Base-by-base conservation (phyloP, 2,888 invertebrate species). In the Watsonalla cultraria region DNA sequence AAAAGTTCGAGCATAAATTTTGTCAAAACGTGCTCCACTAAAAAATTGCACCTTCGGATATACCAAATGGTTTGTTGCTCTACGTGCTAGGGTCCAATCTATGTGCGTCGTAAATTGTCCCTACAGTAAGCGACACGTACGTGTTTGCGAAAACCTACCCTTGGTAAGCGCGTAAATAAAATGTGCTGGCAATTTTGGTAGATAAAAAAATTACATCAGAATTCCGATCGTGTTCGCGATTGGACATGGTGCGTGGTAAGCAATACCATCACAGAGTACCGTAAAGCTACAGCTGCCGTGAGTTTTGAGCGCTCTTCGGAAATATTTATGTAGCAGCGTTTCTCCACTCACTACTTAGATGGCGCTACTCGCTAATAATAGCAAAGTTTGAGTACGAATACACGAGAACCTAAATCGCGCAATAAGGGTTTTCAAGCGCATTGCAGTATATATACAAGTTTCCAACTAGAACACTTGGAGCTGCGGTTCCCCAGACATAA, bases 51-150 rank as follows among this genome's bases (percentile, higher is more conserved):
- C 13, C 37, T 49, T 15, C 49, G 7, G 24, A 47, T 39, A 49
- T 11, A 42, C 42, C 42, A 11, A 42, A 42, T 42, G 42, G 55
- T 60, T 57, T 59, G 59, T 61, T 55, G 57, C 52, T 58, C 59
- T 56, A 66, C 65, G 65, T 65, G 65, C 59, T 52, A 60, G 62
- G 64, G 59, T 58, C 52, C 54, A 58, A 46, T 45, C 46, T 53
- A 52, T 62, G 56, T 48, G 37, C 37, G 54, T 51, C 61, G 57
- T 66, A 66, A 64, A 66, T 66, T 55, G 56, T 54, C 51, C 55
- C 53, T 39, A 55, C 56, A 58, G 58, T 47, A 60, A 55, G 58
- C 58, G 57, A 54, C 61, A 59, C 45, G 47, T 14, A 37, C 58
- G 49, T 49, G 49, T 15, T 48, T n/a, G 49, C 14, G 8, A 24